Percentiles rank a stretch among this genome's conserved stretches.
phyloP scores from a whole-genome alignment of 2,888 invertebrate species.

The Agrypnus murinus region DNA sequence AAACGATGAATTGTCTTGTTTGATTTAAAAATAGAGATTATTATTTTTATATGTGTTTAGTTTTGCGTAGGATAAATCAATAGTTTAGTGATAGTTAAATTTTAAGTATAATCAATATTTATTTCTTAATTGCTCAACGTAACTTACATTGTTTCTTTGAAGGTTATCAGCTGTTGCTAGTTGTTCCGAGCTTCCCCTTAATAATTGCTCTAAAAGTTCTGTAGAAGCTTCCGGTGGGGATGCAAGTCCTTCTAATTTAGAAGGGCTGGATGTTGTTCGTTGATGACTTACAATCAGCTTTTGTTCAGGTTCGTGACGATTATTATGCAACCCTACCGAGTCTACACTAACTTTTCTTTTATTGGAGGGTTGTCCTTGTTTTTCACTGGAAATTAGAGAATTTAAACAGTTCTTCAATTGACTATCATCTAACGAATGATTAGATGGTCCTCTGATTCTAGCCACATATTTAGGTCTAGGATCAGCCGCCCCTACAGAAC shows the following conservation, averaged over 20 bases:
- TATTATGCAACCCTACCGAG: slow-evolving; percentile 69
- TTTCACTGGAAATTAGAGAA: slow-evolving; percentile 55
- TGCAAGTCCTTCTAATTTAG: slow-evolving; percentile 79
- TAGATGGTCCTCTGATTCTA: slow-evolving; percentile 70
- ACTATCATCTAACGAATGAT: slow-evolving; percentile 75
- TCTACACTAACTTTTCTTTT: slow-evolving; percentile 66
- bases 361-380: slow-evolving; percentile 56
- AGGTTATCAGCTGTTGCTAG: slow-evolving; percentile 75
- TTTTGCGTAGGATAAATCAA: too few relatives aligned
- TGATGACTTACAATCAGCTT: slow-evolving; percentile 78
- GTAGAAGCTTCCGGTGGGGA: slow-evolving; percentile 73
- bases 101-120: too few relatives aligned
- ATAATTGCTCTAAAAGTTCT: slow-evolving; percentile 84
- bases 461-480: slow-evolving; percentile 61
- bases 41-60: too few relatives aligned
- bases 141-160: slow-evolving; percentile 67
- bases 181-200: slow-evolving; percentile 87
- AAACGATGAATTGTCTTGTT: too few relatives aligned
- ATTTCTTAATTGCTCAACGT: too few relatives aligned
- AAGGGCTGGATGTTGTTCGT: slow-evolving; percentile 86
- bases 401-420: slow-evolving; percentile 63
- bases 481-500: slow-evolving; percentile 60
- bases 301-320: slow-evolving; percentile 67
- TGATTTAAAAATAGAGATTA: too few relatives aligned
- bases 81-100: too few relatives aligned